Evolutionary conservation across 2,888 invertebrate species (phyloP), one percentile per base, ranked within the genome.

Genomic region (Allygus modestus): DNA sequence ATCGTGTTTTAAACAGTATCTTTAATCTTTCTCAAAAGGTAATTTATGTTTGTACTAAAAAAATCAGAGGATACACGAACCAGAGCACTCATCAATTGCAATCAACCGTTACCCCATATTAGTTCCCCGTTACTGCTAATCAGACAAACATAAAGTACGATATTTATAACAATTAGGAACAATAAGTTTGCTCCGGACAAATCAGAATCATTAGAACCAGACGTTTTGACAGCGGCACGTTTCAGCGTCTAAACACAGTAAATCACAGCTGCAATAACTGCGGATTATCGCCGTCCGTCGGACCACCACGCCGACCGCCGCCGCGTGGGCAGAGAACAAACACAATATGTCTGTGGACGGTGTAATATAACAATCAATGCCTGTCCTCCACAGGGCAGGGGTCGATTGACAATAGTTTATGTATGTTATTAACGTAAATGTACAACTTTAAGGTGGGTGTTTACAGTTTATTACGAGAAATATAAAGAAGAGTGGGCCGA

Each of bases 221-320:
- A 65, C 65, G 65, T 65, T 65, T 65, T 65, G 65, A 65, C 65
- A 65, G 65, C 65, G 31, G 65, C 65, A 65, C 65, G 65, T 65
- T 65, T 31, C 12, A 31, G 15, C 65, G 65, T 65, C 65, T 31
- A 65, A 65, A 65, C 65, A 65, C 65, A 11, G 65, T 65, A 65
- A 65, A 65, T 65, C 65, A 65, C 28, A 0, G 17, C 15, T 2
- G 65, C 31, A 65, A 65, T 65, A 65, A 65, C 65, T 15, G 31
- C 7, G 28, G 65, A 65, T 65, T 28, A 28, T 28, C 2, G 65
- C 17, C 58, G n/a, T 46, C 17, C 46, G 46, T 17, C 46, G 28
- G 28, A 28, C 28, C 26, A 26, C 65, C 26, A 0, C 65, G 65
- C 31, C 31, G 58, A 4, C 23, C 46, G 46, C 46, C 46, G 46